These are phyloP conservation scores for Macquaria australasica DNA, from an alignment of 2,113 vertebrate species.

Conservation along the genomic window DNA sequence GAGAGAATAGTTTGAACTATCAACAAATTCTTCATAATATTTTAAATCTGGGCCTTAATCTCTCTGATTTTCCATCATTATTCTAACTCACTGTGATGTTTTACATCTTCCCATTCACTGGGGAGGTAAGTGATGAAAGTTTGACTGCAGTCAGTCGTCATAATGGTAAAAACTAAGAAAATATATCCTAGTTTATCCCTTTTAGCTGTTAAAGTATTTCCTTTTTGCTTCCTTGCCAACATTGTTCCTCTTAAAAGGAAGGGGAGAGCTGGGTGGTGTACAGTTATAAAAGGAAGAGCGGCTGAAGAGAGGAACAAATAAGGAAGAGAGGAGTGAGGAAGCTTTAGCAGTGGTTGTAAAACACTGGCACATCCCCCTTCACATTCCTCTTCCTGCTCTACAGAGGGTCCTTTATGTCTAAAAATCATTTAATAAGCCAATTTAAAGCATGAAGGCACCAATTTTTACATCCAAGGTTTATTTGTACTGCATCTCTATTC, in stretches of 20 bases:
- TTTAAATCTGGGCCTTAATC: neutral
- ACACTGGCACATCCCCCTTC: neutral
- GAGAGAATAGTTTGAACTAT: conserved; percentile 1
- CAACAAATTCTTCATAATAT: neutral
- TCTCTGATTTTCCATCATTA: neutral
- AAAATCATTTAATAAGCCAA: neutral
- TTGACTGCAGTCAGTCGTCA: neutral
- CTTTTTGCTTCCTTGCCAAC: conserved; percentile 32
- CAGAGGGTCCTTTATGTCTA: neutral
- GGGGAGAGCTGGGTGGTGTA: neutral
- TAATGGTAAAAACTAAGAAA: neutral
- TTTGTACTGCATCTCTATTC: neutral
- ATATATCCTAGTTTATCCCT: conserved; percentile 3
- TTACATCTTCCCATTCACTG: neutral
- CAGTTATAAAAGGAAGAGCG: conserved; percentile 48
- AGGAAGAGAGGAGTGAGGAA: conserved; percentile 44
- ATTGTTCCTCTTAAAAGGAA: conserved; percentile 31
- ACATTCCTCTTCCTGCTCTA: neutral
- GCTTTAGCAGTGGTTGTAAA: conserved; percentile 12
- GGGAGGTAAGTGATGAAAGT: neutral
- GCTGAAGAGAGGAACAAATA: conserved; percentile 55
- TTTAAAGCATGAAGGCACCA: neutral
- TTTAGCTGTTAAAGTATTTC: conserved; percentile 19
- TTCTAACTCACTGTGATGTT: neutral
- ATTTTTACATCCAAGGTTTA: neutral